phyloP scores from a whole-genome alignment of 2,888 invertebrate genomes.

The Ophion ellenae region DNA sequence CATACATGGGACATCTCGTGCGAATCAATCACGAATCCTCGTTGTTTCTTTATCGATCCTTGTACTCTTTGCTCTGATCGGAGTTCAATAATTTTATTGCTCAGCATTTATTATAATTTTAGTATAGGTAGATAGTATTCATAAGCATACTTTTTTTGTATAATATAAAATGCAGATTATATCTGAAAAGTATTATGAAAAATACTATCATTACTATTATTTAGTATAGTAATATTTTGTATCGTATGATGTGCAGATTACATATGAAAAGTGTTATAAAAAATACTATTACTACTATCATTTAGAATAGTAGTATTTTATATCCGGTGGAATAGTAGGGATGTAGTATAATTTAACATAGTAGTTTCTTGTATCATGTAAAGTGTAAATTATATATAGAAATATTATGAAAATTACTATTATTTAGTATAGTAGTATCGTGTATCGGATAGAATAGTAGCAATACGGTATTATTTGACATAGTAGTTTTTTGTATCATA shows the following conservation, averaged over 20 bases:
- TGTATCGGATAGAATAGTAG: too few relatives aligned
- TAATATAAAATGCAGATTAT: background rate
- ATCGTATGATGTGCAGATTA: background rate
- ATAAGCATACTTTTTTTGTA: background rate
- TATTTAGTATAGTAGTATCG: too few relatives aligned
- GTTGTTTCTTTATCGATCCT: background rate
- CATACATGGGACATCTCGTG: slow-evolving; percentile 6
- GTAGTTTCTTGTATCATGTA: background rate
- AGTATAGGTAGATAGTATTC: background rate
- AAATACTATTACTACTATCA: too few relatives aligned
- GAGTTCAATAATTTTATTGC: background rate
- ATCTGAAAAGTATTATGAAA: background rate
- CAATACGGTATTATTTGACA: too few relatives aligned
- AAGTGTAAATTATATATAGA: background rate
- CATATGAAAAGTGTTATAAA: background rate
- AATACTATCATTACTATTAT: too few relatives aligned
- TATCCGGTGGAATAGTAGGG: background rate
- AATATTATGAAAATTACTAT: background rate
- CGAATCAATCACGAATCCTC: background rate
- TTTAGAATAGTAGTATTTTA: too few relatives aligned
- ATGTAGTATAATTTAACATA: background rate
- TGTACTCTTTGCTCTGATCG: background rate
- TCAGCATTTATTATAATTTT: background rate
- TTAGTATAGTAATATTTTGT: background rate
- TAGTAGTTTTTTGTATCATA: too few relatives aligned